These are phyloP conservation scores for Drosophila jambulina DNA, from an alignment of 1,140 invertebrate species.

Conservation along the genomic window DNA sequence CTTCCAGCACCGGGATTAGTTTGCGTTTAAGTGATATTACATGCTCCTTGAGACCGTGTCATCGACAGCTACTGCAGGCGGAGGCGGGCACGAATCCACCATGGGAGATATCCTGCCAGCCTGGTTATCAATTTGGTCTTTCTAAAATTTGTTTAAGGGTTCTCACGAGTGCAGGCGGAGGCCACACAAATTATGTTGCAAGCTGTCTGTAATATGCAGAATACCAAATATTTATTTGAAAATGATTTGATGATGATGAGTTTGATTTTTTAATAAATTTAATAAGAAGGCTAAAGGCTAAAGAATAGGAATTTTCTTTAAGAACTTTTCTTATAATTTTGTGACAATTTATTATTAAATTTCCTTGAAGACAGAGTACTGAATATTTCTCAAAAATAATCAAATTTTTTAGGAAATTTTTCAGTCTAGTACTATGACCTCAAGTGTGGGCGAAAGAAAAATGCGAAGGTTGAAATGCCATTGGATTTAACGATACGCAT, in stretches of 20 bases:
- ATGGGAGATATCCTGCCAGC: neutral
- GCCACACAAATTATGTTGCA: neutral
- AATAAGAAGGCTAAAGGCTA: no score
- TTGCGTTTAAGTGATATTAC: constrained; percentile 69
- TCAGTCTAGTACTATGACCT: neutral
- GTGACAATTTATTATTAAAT: neutral
- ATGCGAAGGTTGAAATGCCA: neutral
- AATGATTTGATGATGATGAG: no score
- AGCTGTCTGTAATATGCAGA: neutral
- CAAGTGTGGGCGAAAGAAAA: neutral
- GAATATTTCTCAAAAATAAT: neutral
- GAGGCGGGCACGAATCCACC: neutral
- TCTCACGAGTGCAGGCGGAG: no score
- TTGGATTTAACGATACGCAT: constrained; percentile 16
- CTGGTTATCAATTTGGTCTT: constrained; percentile 3
- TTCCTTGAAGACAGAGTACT: neutral
- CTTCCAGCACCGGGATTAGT: constrained; percentile 54
- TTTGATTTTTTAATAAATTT: no score
- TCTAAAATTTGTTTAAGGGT: neutral
- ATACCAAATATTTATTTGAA: neutral
- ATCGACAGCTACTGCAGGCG: constrained; percentile 7
- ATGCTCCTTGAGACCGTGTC: constrained; percentile 52
- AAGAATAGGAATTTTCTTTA: no score
- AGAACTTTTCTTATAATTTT: no score
- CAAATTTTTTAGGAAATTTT: neutral